Base-by-base conservation (phyloP, 1,140 invertebrate genomes). In the Colletes latitarsis region DNA sequence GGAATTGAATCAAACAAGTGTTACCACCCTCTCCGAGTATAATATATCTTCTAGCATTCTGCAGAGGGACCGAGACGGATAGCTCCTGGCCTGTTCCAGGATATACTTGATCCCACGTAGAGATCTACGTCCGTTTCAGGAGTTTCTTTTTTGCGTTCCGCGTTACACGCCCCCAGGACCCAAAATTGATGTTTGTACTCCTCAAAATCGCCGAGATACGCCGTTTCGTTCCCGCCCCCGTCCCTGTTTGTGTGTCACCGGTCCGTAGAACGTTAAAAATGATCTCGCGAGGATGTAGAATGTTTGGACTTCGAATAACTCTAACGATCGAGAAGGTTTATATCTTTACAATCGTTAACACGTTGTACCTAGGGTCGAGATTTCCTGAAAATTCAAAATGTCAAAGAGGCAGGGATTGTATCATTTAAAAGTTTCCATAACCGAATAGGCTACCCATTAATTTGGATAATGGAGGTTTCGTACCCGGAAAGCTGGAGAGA, bases 1-100 rank as follows among this genome's bases (percentile, higher is more conserved):
- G 80, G 89, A 91, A 91, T 91, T 90, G 90, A 91, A 91, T 91
- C 90, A 90, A 90, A 91, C 90, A 91, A 91, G 90, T 91, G 90
- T 91, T 90, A 88, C 90, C 86, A 90, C 88, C 87, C 81, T 79
- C 87, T 85, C 69, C 73, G 83, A 82, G 86, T 74, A 84, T 89
- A 90, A 90, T 91, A 90, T 89, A 90, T 90, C 87, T 89, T 87
- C 77, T 72, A 82, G 87, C 82, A 88, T 89, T 86, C 84, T 77
- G 69, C 82, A 64, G 74, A 71, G 89, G 72, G 82, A 88, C 87
- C 82, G 88, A 89, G 88, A 90, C 88, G 82, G 88, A 89, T 88
- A 82, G 83, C 84, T 89, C 78, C 74, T 83, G 77, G 66, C 82
- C 70, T 66, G 82, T 82, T 80, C 70, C 82, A 77, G 78, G 77